These are phyloP conservation scores for Agrotis clavis DNA, from an alignment of 2,888 invertebrate species.

Conservation along the genomic window DNA sequence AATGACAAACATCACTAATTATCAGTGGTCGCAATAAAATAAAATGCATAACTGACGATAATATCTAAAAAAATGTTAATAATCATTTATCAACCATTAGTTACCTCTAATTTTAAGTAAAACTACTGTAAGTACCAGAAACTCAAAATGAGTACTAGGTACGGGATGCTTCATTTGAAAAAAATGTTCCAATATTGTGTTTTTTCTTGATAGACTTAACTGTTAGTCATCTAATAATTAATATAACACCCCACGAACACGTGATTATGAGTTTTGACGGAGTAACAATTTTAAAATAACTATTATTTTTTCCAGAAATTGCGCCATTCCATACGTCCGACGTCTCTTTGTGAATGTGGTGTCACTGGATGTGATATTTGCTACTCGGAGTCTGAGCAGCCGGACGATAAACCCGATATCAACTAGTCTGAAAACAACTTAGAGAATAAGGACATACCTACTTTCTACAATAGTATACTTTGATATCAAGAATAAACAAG, in stretches of 20 bases:
- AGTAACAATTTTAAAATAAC: conserved; percentile 8
- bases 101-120: background rate
- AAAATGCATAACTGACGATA: conserved; percentile 19
- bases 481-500: conserved; percentile 82
- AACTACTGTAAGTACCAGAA: background rate
- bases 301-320: conserved; percentile 92
- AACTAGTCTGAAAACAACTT: conserved; percentile 78
- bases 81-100: background rate
- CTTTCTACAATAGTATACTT: conserved; percentile 66
- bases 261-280: background rate
- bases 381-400: conserved; percentile 86
- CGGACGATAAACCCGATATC: conserved; percentile 86
- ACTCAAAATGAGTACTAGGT: background rate
- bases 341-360: conserved; percentile 94
- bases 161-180: background rate
- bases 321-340: conserved; percentile 94
- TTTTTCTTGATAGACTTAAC: conserved; percentile 1
- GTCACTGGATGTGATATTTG: conserved; percentile 94
- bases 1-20: conserved; percentile 11
- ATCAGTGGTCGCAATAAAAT: conserved; percentile 17
- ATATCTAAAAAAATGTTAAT: conserved; percentile 7
- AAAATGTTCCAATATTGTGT: background rate
- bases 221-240: background rate
- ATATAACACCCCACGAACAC: background rate
- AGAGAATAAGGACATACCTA: conserved; percentile 61